Conservation (phyloP, 2,797 vertebrate genomes). For the Alfaro cultratus region DNA sequence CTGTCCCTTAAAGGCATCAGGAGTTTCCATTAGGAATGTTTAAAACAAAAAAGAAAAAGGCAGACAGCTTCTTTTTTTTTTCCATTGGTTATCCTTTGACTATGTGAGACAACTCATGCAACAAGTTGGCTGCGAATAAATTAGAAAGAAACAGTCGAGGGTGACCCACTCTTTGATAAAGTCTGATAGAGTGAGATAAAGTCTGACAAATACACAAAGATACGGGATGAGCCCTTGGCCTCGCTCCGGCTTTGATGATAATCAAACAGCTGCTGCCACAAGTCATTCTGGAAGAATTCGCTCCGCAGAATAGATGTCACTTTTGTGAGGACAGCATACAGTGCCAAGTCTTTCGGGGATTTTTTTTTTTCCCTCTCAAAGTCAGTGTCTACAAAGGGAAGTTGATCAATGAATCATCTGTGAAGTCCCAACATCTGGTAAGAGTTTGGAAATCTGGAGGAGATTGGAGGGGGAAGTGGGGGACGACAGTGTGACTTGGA, state of each 20-base stretch:
- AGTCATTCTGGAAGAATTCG: slow-evolving; percentile 73
- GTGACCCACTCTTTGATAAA: slow-evolving; percentile 27
- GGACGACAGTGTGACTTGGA: slow-evolving; percentile 63
- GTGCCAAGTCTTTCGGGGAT: slow-evolving; percentile 47
- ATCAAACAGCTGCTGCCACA: slow-evolving; percentile 76
- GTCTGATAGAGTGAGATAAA: slow-evolving; percentile 51
- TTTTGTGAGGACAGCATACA: slow-evolving; percentile 74
- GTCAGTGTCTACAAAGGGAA: slow-evolving; percentile 86
- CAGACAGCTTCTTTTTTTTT: not conserved
- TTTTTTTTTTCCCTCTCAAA: slow-evolving; percentile 43
- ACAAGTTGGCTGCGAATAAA: slow-evolving; percentile 36
- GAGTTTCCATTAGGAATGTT: slow-evolving; percentile 11
- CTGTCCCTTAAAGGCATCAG: slow-evolving; percentile 11
- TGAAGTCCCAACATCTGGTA: slow-evolving; percentile 89
- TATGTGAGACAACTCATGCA: slow-evolving; percentile 10
- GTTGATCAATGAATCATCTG: slow-evolving; percentile 85
- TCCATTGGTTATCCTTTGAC: slow-evolving; percentile 2
- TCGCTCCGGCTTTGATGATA: slow-evolving; percentile 61
- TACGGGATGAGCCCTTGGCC: slow-evolving; percentile 65
- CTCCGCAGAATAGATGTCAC: slow-evolving; percentile 70
- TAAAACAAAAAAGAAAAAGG: not conserved
- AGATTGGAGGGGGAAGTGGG: slow-evolving; percentile 45
- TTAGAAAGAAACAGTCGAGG: slow-evolving; percentile 28
- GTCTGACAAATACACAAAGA: slow-evolving; percentile 62
- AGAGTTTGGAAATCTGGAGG: slow-evolving; percentile 86